Evolutionary conservation across 2,888 invertebrate genomes (phyloP), one percentile per base, ranked within the genome.

Genomic region (Megalurothrips usitatus): DNA sequence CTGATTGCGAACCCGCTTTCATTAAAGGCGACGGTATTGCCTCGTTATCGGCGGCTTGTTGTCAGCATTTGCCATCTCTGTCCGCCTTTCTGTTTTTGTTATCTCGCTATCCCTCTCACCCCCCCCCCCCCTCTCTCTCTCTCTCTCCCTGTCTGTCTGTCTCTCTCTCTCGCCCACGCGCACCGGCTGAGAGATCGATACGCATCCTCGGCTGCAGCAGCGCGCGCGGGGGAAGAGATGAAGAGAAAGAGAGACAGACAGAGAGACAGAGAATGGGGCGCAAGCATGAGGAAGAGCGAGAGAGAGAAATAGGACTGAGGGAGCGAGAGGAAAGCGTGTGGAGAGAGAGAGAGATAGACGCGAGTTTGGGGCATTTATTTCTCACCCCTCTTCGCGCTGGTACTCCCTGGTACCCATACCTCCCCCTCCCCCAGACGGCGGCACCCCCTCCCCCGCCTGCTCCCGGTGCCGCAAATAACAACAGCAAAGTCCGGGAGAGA

Each of bases 171-270:
- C 19, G 78, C 63, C 78, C 78, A 80, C 63, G 79, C 80, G 78
- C 34, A 43, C 34, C 34, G 49, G 28, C 63, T 26, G 52, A 43
- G 79, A 28, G 68, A 47, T 68, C 80, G 49, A 43, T 26, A 47
- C 78, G 78, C 34, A 79, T 80, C 78, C 80, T 48, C 79, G 34
- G 86, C 86, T 85, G 86, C 86, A 86, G 85, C 84, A 81, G 79
- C 81, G 80, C 82, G 49, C 82, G 82, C 79, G 82, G n/a, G 34
- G 82, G n/a, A 23, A 23, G 68, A 68, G 68, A 68, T 58, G 68
- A 68, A 23, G 68, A 11, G 68, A 68, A n/a, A 23, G 23, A 63
- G 68, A 68, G 68, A 23, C n/a, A 68, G 23, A n/a, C n/a, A 68
- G 68, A 23, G 23, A 68, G 68, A 68, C 9, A 68, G 68, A 68